Conservation (phyloP, 2,113 vertebrate genomes). For the Larimichthys crocea region DNA sequence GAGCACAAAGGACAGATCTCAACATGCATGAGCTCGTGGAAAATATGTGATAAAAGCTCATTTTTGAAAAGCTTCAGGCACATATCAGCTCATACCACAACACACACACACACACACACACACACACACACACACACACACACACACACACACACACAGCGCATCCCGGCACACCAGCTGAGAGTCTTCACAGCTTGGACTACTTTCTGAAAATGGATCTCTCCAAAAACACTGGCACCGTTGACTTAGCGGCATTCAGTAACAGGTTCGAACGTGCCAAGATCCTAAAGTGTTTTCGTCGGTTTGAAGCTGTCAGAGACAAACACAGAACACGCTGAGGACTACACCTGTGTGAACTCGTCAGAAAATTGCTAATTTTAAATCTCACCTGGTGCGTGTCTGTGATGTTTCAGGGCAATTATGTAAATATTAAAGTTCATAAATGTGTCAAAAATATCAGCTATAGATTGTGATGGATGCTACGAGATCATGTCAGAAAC, state of each 20-base stretch:
- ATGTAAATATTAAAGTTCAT: too few relatives aligned
- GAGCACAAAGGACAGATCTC: conserved; percentile 20
- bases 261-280: conserved; percentile 26
- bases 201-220: neutral
- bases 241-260: neutral
- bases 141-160: too few relatives aligned
- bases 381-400: neutral
- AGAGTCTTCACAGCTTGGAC: neutral
- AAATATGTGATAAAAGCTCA: conserved; percentile 40
- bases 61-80: conserved; percentile 49
- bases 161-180: neutral
- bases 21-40: conserved; percentile 35
- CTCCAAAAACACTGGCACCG: neutral
- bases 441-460: too few relatives aligned
- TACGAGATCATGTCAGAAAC: too few relatives aligned
- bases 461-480: too few relatives aligned
- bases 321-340: neutral
- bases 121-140: neutral
- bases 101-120: neutral
- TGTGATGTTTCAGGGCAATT: too few relatives aligned
- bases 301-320: conserved; percentile 12
- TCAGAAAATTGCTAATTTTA: neutral
- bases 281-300: neutral
- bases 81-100: conserved; percentile 20
- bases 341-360: neutral